Percentiles rank a stretch among this genome's conserved stretches.
Evolutionary conservation across 2,888 invertebrate species (phyloP).

Genomic region (Vandiemenella viatica): DNA sequence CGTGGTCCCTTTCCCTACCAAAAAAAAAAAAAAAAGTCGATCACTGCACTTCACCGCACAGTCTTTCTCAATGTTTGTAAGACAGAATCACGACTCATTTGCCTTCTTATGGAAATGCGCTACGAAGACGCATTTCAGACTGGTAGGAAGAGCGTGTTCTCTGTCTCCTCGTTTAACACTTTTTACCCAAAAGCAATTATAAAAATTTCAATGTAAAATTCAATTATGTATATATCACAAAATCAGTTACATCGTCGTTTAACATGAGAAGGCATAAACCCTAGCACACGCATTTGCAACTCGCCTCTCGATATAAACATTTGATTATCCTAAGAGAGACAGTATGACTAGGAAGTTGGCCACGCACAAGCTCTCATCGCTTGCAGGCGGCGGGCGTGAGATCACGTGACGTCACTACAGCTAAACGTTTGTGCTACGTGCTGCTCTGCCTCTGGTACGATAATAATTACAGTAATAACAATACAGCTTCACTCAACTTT

Average conservation of each 20-base stretch:
- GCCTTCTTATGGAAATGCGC: background rate
- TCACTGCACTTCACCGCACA: background rate
- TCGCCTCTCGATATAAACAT: conserved; percentile 7
- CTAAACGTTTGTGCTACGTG: conserved; percentile 11
- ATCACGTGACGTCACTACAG: conserved; percentile 10
- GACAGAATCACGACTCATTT: background rate
- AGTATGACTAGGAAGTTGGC: conserved; percentile 15
- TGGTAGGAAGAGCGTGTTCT: conserved; percentile 7
- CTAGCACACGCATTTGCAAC: background rate
- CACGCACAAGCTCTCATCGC: background rate
- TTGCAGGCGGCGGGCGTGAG: conserved; percentile 9
- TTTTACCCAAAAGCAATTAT: conserved; percentile 18
- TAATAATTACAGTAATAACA: conserved; percentile 13
- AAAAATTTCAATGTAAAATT: conserved; percentile 18
- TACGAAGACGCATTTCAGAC: background rate
- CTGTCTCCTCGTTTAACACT: conserved; percentile 8
- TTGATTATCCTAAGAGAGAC: conserved; percentile 10
- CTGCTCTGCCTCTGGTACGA: conserved; percentile 12
- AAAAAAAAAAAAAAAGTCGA: background rate
- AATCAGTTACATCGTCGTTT: conserved; percentile 18
- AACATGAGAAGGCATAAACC: conserved; percentile 15
- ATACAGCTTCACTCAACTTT: conserved; percentile 6
- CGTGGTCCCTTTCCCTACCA: conserved; percentile 5
- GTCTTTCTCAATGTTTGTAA: background rate
- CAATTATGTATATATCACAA: conserved; percentile 18